phyloP scores from a whole-genome alignment of 64 coral and sea anemone species.

The Pocillopora damicornis region DNA sequence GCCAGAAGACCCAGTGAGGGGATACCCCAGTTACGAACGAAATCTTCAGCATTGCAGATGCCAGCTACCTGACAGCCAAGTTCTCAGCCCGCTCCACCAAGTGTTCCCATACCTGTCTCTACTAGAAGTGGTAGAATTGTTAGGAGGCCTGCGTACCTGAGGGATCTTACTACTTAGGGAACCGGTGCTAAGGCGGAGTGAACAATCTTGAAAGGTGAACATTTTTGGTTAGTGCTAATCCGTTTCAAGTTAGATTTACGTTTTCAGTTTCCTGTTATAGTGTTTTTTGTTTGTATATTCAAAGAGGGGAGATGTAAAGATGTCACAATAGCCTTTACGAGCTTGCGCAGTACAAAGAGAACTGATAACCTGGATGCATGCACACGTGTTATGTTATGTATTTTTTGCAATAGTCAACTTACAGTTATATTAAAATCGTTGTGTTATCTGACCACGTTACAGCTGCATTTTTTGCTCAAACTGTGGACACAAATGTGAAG shows the following conservation, averaged over 20 bases:
- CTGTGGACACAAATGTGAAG: too few relatives aligned
- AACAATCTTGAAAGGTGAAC: not conserved
- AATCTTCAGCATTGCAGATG: not conserved
- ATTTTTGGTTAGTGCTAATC: not conserved
- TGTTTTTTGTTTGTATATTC: not conserved
- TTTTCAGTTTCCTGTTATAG: not conserved
- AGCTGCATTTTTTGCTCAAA: too few relatives aligned
- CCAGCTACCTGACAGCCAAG: not conserved
- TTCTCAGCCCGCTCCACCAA: not conserved
- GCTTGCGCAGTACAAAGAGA: too few relatives aligned
- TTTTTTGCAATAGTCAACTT: too few relatives aligned
- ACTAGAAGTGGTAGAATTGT: slow-evolving; percentile 2
- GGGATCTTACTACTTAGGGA: not conserved
- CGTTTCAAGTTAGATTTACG: not conserved
- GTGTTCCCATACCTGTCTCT: not conserved
- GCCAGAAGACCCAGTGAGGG: not conserved
- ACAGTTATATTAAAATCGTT: too few relatives aligned
- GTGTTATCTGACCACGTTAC: too few relatives aligned
- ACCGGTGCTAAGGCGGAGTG: not conserved
- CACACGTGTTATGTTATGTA: too few relatives aligned
- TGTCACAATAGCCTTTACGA: too few relatives aligned
- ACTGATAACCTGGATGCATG: too few relatives aligned
- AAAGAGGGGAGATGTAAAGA: not conserved
- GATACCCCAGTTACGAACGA: not conserved
- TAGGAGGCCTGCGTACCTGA: not conserved